These are phyloP conservation scores for Podotricha telesiphe DNA, from an alignment of 2,888 invertebrate species.

Conservation along the genomic window DNA sequence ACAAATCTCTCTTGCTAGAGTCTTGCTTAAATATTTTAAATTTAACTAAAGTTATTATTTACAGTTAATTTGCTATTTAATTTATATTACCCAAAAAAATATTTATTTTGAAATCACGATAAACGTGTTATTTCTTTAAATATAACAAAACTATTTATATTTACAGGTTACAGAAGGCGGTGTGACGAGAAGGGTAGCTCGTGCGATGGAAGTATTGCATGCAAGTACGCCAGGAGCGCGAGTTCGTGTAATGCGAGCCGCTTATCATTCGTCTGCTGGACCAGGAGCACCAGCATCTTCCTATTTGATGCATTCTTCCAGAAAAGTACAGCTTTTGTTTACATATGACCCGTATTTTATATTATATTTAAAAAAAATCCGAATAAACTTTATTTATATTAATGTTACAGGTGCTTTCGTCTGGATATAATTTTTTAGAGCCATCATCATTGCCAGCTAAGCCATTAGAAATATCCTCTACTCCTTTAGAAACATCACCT, in stretches of 20 bases:
- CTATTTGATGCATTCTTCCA: slow-evolving; percentile 75
- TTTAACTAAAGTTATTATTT: too few species aligned
- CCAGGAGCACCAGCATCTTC: slow-evolving; percentile 69
- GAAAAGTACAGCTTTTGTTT: slow-evolving; percentile 49
- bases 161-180: slow-evolving; percentile 76
- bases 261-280: slow-evolving; percentile 75
- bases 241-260: slow-evolving; percentile 88
- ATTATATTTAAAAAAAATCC: not conserved
- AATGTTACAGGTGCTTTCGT: slow-evolving; percentile 68
- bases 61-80: too few species aligned
- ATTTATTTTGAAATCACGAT: too few species aligned
- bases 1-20: too few species aligned
- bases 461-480: slow-evolving; percentile 76
- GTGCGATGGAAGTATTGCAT: slow-evolving; percentile 87
- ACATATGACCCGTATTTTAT: not conserved
- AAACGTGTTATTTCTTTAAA: too few species aligned
- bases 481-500: slow-evolving; percentile 65
- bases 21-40: too few species aligned
- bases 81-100: too few species aligned
- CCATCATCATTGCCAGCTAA: slow-evolving; percentile 62
- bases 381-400: slow-evolving; percentile 45
- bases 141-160: too few species aligned
- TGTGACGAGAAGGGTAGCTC: slow-evolving; percentile 78
- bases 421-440: slow-evolving; percentile 70
- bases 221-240: slow-evolving; percentile 87